Conservation (phyloP, 2,113 vertebrate genomes). For the Scophthalmus maximus region DNA sequence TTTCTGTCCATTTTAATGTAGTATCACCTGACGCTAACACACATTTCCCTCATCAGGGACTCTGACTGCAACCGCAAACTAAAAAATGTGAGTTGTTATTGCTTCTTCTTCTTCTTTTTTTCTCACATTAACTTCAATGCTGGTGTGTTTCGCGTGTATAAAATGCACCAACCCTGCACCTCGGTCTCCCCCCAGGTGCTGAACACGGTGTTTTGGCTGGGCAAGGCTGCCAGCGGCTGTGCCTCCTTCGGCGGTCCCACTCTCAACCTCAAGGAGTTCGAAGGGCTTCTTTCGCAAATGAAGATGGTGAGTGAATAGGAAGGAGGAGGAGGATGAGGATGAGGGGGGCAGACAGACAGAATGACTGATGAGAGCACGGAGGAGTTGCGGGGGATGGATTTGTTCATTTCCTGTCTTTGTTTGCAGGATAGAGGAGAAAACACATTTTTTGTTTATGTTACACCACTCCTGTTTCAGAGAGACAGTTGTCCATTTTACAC, state of each 20-base stretch:
- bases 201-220: conserved; percentile 98
- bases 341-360: conserved; percentile 1
- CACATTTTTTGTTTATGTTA: conserved; percentile 83
- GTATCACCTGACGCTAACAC: conserved; percentile 10
- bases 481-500: too few relatives aligned
- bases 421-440: conserved; percentile 78
- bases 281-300: conserved; percentile 94
- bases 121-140: background rate
- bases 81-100: conserved; percentile 92
- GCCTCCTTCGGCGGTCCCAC: conserved; percentile 88
- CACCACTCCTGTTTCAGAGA: conserved; percentile 19
- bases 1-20: background rate
- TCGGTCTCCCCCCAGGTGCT: conserved; percentile 86
- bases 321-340: background rate
- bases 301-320: conserved; percentile 85
- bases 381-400: conserved; percentile 31
- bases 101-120: too few relatives aligned
- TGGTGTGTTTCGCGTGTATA: background rate
- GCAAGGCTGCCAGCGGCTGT: conserved; percentile 91
- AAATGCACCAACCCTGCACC: background rate
- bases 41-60: conserved; percentile 80
- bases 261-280: conserved; percentile 95
- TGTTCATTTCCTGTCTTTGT: conserved; percentile 69
- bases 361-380: conserved; percentile 10
- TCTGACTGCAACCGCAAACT: conserved; percentile 91